A percentile compares a stretch with the other conserved stretches of the same genome.
These are phyloP conservation scores for Heteronetta atricapilla DNA, from an alignment of 2,113 vertebrate species.

Conservation along the genomic window DNA sequence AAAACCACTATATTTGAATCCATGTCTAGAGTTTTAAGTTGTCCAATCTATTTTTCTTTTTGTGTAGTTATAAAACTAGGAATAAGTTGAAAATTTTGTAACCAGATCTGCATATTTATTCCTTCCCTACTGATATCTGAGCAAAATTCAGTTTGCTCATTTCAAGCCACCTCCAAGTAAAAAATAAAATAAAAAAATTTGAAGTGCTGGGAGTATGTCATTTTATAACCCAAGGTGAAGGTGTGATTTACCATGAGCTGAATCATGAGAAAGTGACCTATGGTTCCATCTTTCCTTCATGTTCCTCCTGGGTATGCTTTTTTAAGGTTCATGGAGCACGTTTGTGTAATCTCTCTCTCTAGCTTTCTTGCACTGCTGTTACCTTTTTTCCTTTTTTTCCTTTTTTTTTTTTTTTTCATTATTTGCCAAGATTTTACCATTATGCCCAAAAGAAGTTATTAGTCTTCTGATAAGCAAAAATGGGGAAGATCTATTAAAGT, in stretches of 20 bases:
- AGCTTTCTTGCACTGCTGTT: background rate
- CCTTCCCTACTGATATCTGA: background rate
- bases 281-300: background rate
- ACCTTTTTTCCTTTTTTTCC: background rate
- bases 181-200: background rate
- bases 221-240: background rate
- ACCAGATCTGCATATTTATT: accelerated
- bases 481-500: background rate
- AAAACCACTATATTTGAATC: background rate
- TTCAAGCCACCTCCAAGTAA: background rate
- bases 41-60: background rate
- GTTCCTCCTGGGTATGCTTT: background rate
- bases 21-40: background rate
- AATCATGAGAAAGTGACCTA: background rate
- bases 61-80: background rate
- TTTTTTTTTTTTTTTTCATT: background rate
- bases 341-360: background rate
- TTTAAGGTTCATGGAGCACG: background rate
- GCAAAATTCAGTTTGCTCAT: background rate
- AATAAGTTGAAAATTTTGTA: background rate
- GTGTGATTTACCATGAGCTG: background rate
- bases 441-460: background rate
- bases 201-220: background rate
- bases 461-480: background rate
- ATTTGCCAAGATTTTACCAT: background rate